These are phyloP conservation scores for Serilophus lunatus DNA, from an alignment of 2,113 vertebrate species.

Conservation along the genomic window DNA sequence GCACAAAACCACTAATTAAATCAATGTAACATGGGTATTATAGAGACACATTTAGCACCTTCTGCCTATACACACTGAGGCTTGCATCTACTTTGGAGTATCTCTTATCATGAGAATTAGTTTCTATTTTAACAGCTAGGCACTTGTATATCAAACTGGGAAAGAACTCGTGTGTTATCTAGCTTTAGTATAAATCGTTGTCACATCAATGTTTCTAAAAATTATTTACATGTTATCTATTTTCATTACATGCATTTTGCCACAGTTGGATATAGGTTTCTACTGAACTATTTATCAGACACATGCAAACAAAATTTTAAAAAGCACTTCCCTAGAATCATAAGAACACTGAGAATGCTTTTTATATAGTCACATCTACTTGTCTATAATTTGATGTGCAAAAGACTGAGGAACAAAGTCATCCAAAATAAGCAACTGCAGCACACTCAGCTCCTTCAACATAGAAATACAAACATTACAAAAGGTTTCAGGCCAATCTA, in stretches of 20 bases:
- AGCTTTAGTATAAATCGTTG: neutral
- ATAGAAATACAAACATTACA: neutral
- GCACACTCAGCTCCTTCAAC: neutral
- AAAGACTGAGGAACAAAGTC: neutral
- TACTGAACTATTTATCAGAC: neutral
- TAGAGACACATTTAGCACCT: neutral
- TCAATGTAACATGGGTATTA: constrained; percentile 1
- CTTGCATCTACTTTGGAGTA: neutral
- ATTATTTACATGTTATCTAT: neutral
- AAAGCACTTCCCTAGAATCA: neutral
- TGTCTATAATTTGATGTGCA: neutral
- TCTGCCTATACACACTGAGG: neutral
- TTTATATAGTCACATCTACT: neutral
- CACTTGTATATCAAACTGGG: neutral
- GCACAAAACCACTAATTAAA: constrained; percentile 23
- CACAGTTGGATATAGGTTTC: neutral
- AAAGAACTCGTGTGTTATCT: neutral
- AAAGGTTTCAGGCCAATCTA: neutral
- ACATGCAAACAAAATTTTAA: neutral
- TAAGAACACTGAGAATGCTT: neutral
- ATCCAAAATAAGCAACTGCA: neutral
- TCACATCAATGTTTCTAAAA: neutral
- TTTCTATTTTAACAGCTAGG: neutral
- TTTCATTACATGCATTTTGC: neutral
- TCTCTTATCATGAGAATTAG: neutral